Evolutionary conservation across 2,113 vertebrate species (phyloP), one percentile per base, ranked within the genome.

Genomic region (Saimiri boliviensis): DNA sequence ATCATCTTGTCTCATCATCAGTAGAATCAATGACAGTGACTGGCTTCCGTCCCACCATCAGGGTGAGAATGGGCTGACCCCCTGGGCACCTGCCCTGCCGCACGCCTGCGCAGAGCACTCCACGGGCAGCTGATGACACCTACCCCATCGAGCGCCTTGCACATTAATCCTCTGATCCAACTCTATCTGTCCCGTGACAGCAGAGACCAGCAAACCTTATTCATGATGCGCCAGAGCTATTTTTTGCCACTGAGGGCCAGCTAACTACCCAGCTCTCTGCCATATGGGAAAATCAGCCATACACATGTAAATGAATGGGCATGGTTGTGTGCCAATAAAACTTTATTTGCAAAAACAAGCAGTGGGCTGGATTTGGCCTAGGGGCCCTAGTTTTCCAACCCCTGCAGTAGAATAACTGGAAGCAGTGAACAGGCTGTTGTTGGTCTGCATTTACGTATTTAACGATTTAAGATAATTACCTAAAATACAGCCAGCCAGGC

Each of bases 1-100:
- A 0, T 2, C 23, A 32, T 14, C 11, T 40, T 11, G 21, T 3
- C 11, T 23, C 3, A 0, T 2, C 2, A 77, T 32, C 35, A 32
- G 7, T 11, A 63, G 20, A 80, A 52, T 32, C 84, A 37, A 17
- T n/a, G 70, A 90, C 52, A 80, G 23, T 0, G 37, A 93, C 54
- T 23, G 23, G 12, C 45, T 21, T 4, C 0, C 1, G 8, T 16
- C 20, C 54, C 70, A 25, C 45, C 19, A 19, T 2, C 25, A 56
- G 63, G 47, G 83, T 37, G 40, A 49, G 12, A 23, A 30, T 2
- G 3, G 60, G 66, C 49, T 42, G 56, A 86, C 56, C 56, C 4
- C 5, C n/a, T 3, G 2, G 45, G 54, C 4, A 8, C 37, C 11
- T 0, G 0, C 23, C 68, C 56, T 35, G 56, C n/a, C 37, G 40